A percentile compares a stretch with the other conserved stretches of the same genome.
phyloP scores from a whole-genome alignment of 2,113 vertebrate genomes.

The Gopherus evgoodei region DNA sequence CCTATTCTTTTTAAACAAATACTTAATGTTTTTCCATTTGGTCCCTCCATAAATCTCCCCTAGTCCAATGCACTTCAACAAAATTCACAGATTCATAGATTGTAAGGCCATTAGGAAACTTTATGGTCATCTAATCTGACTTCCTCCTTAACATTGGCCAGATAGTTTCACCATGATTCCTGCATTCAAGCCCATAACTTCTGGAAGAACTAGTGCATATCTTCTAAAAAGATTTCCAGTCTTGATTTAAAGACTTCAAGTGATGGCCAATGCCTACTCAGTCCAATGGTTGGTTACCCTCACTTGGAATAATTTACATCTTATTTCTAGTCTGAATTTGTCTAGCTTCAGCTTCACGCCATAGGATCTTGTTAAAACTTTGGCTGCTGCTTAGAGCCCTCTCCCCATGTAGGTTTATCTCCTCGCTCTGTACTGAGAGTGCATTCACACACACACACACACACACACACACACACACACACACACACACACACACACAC shows the following conservation, averaged over 20 bases:
- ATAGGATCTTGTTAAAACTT: background rate
- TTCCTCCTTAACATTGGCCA: background rate
- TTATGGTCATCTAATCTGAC: background rate
- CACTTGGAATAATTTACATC: background rate
- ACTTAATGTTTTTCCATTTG: background rate
- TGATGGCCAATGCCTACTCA: background rate
- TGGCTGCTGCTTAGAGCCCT: background rate
- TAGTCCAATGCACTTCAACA: background rate
- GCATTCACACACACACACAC: fast-evolving
- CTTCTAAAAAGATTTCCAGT: background rate
- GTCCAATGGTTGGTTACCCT: background rate
- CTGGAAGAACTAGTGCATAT: background rate
- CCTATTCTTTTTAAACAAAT: background rate
- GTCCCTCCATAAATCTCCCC: background rate
- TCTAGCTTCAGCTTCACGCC: background rate
- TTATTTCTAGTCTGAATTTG: conserved; percentile 17
- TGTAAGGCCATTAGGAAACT: background rate
- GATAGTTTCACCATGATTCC: background rate
- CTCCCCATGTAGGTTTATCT: background rate
- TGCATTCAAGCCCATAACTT: background rate
- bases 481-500: fast-evolving
- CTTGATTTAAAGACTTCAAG: background rate
- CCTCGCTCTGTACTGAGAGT: background rate
- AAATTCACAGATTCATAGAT: background rate
- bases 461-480: fast-evolving